phyloP scores from a whole-genome alignment of 2,888 invertebrate genomes.

The Chrysolina oricalcia region DNA sequence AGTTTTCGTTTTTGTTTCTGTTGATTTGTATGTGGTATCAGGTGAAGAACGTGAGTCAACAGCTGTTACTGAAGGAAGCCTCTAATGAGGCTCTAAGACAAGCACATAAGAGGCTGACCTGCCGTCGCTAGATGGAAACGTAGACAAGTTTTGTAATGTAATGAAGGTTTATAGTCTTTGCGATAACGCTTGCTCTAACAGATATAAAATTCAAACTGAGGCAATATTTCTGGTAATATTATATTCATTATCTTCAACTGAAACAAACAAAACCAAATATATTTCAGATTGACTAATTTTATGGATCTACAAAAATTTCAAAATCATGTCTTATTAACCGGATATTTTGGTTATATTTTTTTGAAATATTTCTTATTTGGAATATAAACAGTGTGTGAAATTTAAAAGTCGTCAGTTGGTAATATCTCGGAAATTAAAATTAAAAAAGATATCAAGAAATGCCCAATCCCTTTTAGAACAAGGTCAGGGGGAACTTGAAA shows the following conservation, averaged over 20 bases:
- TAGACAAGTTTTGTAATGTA: conserved; percentile 55
- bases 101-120: conserved; percentile 62
- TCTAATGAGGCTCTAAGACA: conserved; percentile 62
- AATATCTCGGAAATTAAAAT: too few species aligned
- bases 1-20: conserved; percentile 9
- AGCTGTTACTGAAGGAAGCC: conserved; percentile 62
- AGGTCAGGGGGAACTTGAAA: too few species aligned
- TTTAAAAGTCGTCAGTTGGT: too few species aligned
- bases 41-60: conserved; percentile 61
- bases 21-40: conserved; percentile 46
- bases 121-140: conserved; percentile 55
- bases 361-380: too few species aligned
- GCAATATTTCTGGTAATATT: conserved; percentile 9
- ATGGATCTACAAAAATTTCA: too few species aligned
- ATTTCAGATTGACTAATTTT: too few species aligned
- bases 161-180: conserved; percentile 38
- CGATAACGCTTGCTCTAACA: conserved; percentile 28
- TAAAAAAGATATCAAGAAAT: too few species aligned
- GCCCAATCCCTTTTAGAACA: too few species aligned
- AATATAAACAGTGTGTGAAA: too few species aligned
- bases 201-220: conserved; percentile 11
- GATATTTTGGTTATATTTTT: too few species aligned
- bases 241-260: not conserved
- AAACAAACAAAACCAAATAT: too few species aligned
- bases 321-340: too few species aligned